Conservation (phyloP, 2,888 invertebrate genomes). For the Synanthedon tipuliformis region DNA sequence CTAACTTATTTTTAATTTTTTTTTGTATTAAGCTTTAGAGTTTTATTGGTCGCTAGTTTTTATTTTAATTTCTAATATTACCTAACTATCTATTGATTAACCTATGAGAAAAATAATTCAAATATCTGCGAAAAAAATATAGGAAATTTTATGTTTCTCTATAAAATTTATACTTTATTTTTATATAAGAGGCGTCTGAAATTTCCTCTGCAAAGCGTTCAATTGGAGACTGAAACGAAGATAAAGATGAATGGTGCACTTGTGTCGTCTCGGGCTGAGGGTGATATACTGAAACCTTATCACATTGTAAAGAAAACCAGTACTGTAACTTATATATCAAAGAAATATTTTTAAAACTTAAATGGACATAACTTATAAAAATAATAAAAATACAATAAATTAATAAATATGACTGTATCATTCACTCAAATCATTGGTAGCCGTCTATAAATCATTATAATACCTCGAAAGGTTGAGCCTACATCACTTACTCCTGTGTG, state of each 20-base stretch:
- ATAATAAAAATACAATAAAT: too few species aligned
- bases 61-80: too few species aligned
- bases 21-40: too few species aligned
- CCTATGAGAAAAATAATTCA: neutral
- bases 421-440: too few species aligned
- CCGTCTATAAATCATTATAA: too few species aligned
- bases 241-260: neutral
- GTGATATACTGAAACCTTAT: neutral
- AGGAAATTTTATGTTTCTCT: neutral
- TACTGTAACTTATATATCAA: neutral
- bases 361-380: too few species aligned
- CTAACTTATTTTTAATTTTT: too few species aligned
- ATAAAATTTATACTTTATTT: neutral
- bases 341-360: too few species aligned
- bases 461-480: too few species aligned
- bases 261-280: neutral
- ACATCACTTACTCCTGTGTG: too few species aligned
- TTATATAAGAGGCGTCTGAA: neutral
- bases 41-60: too few species aligned
- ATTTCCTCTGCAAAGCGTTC: neutral
- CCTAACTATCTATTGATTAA: neutral
- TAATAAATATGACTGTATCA: too few species aligned
- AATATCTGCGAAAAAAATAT: neutral
- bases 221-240: neutral
- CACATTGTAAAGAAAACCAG: neutral